A percentile compares a stretch with the other conserved stretches of the same genome.
Evolutionary conservation across 2,113 vertebrate species (phyloP).

Genomic region (Tauraco erythrolophus): DNA sequence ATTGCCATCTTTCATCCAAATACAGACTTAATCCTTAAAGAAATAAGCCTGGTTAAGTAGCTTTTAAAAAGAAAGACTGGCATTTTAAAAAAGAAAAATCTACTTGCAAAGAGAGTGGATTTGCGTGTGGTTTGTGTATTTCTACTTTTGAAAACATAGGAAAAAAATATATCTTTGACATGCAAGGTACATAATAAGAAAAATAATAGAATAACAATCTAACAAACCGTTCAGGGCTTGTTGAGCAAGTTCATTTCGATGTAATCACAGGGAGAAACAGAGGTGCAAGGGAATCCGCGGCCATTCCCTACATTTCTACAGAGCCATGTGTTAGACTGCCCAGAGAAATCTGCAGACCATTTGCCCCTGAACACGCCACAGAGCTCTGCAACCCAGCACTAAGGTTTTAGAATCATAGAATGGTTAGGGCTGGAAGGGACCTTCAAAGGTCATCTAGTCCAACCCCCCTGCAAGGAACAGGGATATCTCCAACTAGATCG

Average conservation of each 20-base stretch:
- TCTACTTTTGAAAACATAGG: background rate
- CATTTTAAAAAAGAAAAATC: background rate
- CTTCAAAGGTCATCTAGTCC: no score
- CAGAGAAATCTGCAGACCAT: background rate
- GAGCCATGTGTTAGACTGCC: rapidly evolving
- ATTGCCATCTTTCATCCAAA: background rate
- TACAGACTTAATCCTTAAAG: background rate
- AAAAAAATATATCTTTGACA: no score
- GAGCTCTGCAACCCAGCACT: background rate
- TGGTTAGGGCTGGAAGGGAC: no score
- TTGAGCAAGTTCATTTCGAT: background rate
- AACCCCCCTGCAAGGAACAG: no score
- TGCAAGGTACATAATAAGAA: rapidly evolving
- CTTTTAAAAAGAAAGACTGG: background rate
- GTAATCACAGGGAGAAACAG: background rate
- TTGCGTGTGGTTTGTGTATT: background rate
- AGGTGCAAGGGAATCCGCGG: background rate
- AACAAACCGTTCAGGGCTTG: background rate
- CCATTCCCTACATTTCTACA: background rate
- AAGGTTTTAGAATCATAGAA: no score
- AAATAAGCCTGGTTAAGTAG: background rate
- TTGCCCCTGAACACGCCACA: background rate
- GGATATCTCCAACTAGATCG: no score
- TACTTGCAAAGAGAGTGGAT: background rate
- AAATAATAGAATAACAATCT: background rate